Base-by-base conservation (phyloP, 2,888 invertebrate genomes). In the Pharmacophagus antenor region DNA sequence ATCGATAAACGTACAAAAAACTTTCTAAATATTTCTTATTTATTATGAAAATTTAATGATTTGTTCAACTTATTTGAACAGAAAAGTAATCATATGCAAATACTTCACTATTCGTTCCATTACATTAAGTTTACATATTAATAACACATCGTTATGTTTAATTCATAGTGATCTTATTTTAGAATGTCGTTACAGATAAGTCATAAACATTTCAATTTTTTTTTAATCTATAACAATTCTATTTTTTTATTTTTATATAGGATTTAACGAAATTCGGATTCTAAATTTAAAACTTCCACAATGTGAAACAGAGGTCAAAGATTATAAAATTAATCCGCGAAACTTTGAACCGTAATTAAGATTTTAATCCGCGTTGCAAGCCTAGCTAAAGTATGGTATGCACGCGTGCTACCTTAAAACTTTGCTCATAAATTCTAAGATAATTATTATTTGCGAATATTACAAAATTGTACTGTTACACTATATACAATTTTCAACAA, bases 311-410 rank as follows among this genome's bases (percentile, higher is more conserved):
- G 70, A 72, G 72, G 72, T 70, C 71, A 71, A 73, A 80, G 78
- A 80, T 85, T 82, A 82, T 78, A 77, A 80, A 80, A 82, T 84
- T 79, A 82, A 85, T 82, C 75, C 78, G 65, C 69, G 74, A 79
- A 86, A 85, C 76, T 86, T 83, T 69, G 73, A 76, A 68, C 63
- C 74, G 79, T 81, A 82, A 86, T 88, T 86, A 85, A 86, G 84
- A 86, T 87, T 85, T 83, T 82, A 85, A 88, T 88, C 85, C 80
- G 66, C 72, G 71, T 64, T 65, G 68, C 71, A 72, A 75, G 72
- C 71, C 74, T 67, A 70, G 71, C 70, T 72, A 69, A 78, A 77
- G 71, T 76, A 74, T 75, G 79, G 81, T n/a, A n/a, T n/a, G 81
- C 80, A 77, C 73, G 76, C 76, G 75, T 72, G 66, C 65, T 73